phyloP scores from a whole-genome alignment of 1,140 invertebrate genomes.

The Aphidius gifuensis region DNA sequence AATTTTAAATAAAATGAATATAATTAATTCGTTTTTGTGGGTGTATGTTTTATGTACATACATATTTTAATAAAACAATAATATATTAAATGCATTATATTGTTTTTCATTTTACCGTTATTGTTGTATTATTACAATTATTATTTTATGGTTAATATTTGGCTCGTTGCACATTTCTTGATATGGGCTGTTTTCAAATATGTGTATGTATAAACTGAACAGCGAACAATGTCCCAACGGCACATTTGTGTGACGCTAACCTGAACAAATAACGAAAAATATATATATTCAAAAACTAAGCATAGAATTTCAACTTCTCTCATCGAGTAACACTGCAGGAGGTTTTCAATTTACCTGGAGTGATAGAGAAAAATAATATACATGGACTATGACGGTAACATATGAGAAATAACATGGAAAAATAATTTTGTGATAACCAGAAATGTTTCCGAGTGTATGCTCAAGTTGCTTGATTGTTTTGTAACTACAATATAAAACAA shows the following conservation, averaged over 20 bases:
- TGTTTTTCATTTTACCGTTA: too few species aligned
- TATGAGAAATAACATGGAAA: conserved; percentile 23
- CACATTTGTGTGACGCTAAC: background rate
- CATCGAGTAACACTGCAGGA: conserved; percentile 19
- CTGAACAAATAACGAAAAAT: conserved; percentile 3
- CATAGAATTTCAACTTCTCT: conserved; percentile 19
- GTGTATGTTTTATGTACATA: too few species aligned
- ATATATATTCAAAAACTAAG: background rate
- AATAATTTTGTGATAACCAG: conserved; percentile 22
- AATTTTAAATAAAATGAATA: too few species aligned
- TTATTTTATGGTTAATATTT: too few species aligned
- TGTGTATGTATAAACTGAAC: too few species aligned
- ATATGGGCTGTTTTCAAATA: too few species aligned
- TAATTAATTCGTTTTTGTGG: too few species aligned
- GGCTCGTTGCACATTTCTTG: too few species aligned
- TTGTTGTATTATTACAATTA: too few species aligned
- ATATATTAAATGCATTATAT: too few species aligned
- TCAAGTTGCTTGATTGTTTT: conserved; percentile 6
- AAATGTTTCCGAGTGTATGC: background rate
- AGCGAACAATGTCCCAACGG: background rate
- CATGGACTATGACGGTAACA: conserved; percentile 10
- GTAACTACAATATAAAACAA: conserved; percentile 2
- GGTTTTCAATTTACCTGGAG: conserved; percentile 23
- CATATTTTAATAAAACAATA: too few species aligned
- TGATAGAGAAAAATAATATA: conserved; percentile 1